Evolutionary conservation across 37 sponge, comb jelly and placozoan genomes (phyloP), one percentile per base, ranked within the genome.

Genomic region (Eunapius fragilis): DNA sequence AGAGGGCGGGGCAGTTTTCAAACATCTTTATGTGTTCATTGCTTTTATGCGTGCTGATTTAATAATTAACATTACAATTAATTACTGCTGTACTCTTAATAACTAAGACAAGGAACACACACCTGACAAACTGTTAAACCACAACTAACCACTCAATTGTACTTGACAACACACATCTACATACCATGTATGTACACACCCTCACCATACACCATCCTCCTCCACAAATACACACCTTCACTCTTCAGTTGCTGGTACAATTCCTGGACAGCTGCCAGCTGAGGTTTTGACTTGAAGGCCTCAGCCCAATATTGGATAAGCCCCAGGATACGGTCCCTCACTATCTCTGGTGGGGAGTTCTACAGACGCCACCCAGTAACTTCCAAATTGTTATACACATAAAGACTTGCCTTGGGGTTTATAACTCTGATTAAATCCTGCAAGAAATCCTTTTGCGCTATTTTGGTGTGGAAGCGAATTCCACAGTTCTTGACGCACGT

Each of bases 401-500:
- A 32, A 4, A 12, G 12, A 17, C 0, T 77, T 37, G 92, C 96
- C 89, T 91, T 93, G 25, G 80, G 73, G 0, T 78, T 35, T 25
- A 91, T 82, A 36, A 93, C 82, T 74, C 78, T 93, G 71, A 85
- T 77, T 26, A 98, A 50, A 31, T 98, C 97, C 19, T 37, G 13
- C 35, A 98, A 82, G 80, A 98, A 98, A 14, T 98, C 99, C 69
- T 85, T 95, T 72, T 93, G 89, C 31, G 96, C 94, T 75, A 98
- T 88, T 28, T 87, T 85, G 22, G 69, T 24, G 69, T 98, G 99
- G 77, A 98, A 98, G 22, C 97, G 82, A 23, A 91, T 37, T 22
- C 96, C 96, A 88, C 99, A 96, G 84, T 98, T 98, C 88, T 98
- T 98, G 32, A 96, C 92, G 85, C 94, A 91, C 0, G 95, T 98